Evolutionary conservation across 2,113 vertebrate species (phyloP).

Genomic region (Crotalus helleri): DNA sequence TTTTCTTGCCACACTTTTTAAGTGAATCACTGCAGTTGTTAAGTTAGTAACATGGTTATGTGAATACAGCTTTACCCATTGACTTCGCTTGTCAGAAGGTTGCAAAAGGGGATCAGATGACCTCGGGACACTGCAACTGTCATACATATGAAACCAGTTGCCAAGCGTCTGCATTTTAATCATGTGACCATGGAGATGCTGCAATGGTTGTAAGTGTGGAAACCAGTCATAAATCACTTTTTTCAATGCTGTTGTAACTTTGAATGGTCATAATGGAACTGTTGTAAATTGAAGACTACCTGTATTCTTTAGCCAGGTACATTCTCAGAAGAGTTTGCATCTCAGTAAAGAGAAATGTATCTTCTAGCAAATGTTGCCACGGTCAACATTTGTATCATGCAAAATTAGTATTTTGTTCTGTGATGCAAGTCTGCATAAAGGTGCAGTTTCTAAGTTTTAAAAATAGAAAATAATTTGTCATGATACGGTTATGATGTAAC

Average conservation of each 20-base stretch:
- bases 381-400: not conserved
- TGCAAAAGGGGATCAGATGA: too few relatives aligned
- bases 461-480: not conserved
- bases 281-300: not conserved
- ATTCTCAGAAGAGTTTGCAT: not conserved
- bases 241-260: not conserved
- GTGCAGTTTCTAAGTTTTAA: not conserved
- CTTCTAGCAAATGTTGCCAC: not conserved
- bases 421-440: not conserved
- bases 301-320: not conserved
- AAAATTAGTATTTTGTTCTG: not conserved
- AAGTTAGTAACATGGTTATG: too few relatives aligned
- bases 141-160: not conserved
- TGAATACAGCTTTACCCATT: too few relatives aligned
- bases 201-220: too few relatives aligned
- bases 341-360: not conserved
- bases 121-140: too few relatives aligned
- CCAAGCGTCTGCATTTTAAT: not conserved
- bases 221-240: not conserved
- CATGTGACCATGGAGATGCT: too few relatives aligned
- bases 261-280: not conserved
- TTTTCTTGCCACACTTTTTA: too few relatives aligned
- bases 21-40: too few relatives aligned
- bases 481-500: fast-evolving
- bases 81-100: too few relatives aligned